Percentiles rank a stretch among this genome's conserved stretches.
phyloP scores from a whole-genome alignment of 2,113 vertebrate species.

The Ammodytes dubius region DNA sequence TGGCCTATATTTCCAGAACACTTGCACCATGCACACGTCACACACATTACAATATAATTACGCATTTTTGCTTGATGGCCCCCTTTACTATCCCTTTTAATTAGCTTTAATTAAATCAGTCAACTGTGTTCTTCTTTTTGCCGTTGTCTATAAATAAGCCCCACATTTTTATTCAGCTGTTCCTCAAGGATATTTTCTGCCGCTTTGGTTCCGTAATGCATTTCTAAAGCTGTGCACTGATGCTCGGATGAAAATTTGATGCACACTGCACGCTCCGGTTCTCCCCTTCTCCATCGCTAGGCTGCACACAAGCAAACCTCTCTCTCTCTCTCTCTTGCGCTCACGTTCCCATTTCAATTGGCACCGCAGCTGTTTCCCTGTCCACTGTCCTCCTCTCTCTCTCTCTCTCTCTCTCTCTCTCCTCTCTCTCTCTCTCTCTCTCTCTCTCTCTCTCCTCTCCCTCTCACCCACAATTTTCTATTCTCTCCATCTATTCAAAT shows the following conservation, averaged over 20 bases:
- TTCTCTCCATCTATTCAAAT: slow-evolving; percentile 30
- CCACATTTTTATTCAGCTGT: slow-evolving; percentile 68
- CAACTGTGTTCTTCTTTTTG: slow-evolving; percentile 46
- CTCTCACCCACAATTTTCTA: neutral
- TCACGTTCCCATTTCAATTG: slow-evolving; percentile 65
- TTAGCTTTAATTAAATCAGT: slow-evolving; percentile 78
- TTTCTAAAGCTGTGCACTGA: slow-evolving; percentile 77
- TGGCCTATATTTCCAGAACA: slow-evolving; percentile 16
- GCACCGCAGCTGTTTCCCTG: slow-evolving; percentile 71
- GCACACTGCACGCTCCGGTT: slow-evolving; percentile 73
- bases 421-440: neutral
- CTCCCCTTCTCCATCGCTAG: slow-evolving; percentile 64
- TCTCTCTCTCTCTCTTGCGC: slow-evolving; percentile 12
- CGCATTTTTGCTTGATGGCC: slow-evolving; percentile 63
- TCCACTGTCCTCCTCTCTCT: slow-evolving; percentile 58
- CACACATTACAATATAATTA: slow-evolving; percentile 42
- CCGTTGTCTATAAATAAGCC: slow-evolving; percentile 76
- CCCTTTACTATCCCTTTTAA: slow-evolving; percentile 68
- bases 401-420: slow-evolving; percentile 45
- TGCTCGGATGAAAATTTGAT: slow-evolving; percentile 83
- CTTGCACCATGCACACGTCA: slow-evolving; percentile 1
- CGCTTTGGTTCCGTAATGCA: slow-evolving; percentile 81
- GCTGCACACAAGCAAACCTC: slow-evolving; percentile 66
- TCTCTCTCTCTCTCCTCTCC: slow-evolving; percentile 10
- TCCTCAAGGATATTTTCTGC: slow-evolving; percentile 84